Evolutionary conservation across 2,888 invertebrate species (phyloP).

Genomic region (Craniophora ligustri): DNA sequence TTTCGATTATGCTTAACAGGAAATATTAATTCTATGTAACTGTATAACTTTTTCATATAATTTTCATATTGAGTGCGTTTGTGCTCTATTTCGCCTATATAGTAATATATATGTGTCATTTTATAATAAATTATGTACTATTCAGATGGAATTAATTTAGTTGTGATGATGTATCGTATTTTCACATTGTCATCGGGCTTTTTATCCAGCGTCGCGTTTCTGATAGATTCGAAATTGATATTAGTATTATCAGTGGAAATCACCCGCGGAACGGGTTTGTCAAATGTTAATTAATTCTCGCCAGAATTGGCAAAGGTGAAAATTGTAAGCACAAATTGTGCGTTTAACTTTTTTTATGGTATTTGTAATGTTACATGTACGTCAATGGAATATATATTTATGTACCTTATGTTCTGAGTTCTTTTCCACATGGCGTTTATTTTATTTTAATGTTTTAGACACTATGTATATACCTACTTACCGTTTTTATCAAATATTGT

Average conservation of each 20-base stretch:
- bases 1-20: constrained; percentile 52
- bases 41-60: constrained; percentile 30
- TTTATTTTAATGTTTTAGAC: constrained; percentile 13
- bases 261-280: constrained; percentile 67
- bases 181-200: constrained; percentile 32
- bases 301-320: constrained; percentile 67
- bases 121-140: constrained; percentile 45
- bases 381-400: constrained; percentile 21
- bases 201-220: constrained; percentile 65
- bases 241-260: constrained; percentile 75
- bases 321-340: constrained; percentile 81
- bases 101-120: constrained; percentile 48
- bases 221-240: constrained; percentile 88
- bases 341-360: constrained; percentile 68
- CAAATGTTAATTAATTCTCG: constrained; percentile 66
- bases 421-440: constrained; percentile 3
- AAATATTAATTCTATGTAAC: constrained; percentile 33
- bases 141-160: constrained; percentile 51
- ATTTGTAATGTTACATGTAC: constrained; percentile 78
- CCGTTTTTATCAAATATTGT: constrained; percentile 28
- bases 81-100: constrained; percentile 30
- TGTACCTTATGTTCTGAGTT: too few species aligned
- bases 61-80: constrained; percentile 23
- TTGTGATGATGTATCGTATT: constrained; percentile 34
- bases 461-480: constrained; percentile 18